Conservation (phyloP, 2,113 vertebrate genomes). For the Oryzias curvinotus region DNA sequence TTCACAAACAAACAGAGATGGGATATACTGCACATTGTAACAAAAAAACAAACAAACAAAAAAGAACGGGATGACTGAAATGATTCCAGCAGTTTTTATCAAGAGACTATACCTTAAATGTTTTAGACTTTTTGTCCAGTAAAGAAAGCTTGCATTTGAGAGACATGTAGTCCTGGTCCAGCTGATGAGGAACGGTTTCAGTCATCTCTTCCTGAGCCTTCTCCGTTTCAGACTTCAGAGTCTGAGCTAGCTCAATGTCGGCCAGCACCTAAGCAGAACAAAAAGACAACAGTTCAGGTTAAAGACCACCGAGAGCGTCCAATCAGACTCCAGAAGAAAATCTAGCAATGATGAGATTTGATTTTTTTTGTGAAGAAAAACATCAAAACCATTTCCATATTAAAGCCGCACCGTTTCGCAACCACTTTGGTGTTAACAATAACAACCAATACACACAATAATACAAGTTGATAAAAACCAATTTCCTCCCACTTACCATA, state of each 20-base stretch:
- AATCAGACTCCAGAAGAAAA: neutral
- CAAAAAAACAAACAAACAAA: too few relatives aligned
- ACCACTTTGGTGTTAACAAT: too few relatives aligned
- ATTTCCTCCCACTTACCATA: conserved; percentile 76
- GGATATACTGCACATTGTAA: too few relatives aligned
- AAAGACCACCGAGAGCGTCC: neutral
- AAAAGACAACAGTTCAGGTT: neutral
- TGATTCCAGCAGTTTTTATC: neutral
- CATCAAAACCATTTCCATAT: neutral
- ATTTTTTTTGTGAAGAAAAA: too few relatives aligned
- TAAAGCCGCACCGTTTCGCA: too few relatives aligned
- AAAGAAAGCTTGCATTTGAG: conserved; percentile 83
- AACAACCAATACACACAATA: too few relatives aligned
- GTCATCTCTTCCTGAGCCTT: conserved; percentile 73
- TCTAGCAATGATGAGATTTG: too few relatives aligned
- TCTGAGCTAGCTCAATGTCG: conserved; percentile 90
- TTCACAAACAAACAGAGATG: conserved; percentile 46
- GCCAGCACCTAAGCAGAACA: conserved; percentile 82
- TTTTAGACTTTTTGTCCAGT: conserved; percentile 58
- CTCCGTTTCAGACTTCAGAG: conserved; percentile 81
- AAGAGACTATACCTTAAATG: conserved; percentile 64
- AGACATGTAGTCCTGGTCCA: conserved; percentile 85
- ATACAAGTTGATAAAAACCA: too few relatives aligned
- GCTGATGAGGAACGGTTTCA: conserved; percentile 77
- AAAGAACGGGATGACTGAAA: too few relatives aligned